Evolutionary conservation across 2,113 vertebrate genomes (phyloP).

Genomic region (Malurus elegans): DNA sequence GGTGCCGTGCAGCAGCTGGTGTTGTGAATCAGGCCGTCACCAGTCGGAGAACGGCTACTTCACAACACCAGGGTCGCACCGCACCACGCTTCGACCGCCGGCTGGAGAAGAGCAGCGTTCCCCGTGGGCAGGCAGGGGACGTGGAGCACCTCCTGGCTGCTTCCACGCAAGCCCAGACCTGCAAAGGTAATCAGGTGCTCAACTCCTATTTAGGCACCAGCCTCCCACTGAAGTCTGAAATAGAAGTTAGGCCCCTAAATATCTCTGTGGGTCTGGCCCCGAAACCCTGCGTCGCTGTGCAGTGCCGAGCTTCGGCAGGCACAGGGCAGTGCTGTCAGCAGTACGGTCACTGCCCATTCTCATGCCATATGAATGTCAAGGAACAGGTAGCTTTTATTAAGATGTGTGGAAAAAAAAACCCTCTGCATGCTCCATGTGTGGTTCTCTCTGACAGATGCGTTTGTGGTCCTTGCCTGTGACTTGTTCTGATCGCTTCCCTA

Average conservation of each 20-base stretch:
- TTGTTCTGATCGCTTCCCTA: background rate
- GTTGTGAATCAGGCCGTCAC: conserved; percentile 99
- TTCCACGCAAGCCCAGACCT: background rate
- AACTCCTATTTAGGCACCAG: conserved; percentile 54
- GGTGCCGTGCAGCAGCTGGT: conserved; percentile 95
- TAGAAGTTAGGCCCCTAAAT: conserved; percentile 62
- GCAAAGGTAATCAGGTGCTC: conserved; percentile 61
- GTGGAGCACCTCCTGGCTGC: background rate
- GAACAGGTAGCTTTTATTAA: background rate
- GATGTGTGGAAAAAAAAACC: background rate
- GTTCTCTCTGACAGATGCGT: accelerated
- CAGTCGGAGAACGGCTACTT: conserved; percentile 91
- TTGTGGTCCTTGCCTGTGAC: background rate
- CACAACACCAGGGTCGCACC: conserved; percentile 96
- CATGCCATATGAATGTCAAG: background rate
- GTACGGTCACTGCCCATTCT: background rate
- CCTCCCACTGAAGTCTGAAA: conserved; percentile 51
- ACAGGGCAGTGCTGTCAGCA: background rate
- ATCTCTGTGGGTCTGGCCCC: conserved; percentile 48
- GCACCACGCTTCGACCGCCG: conserved; percentile 60
- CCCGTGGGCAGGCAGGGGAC: background rate
- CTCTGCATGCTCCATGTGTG: background rate
- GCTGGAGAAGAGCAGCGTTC: background rate
- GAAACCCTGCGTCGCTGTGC: background rate
- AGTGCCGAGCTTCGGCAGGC: background rate